These are phyloP conservation scores for Enteromius mattozi DNA, from an alignment of 2,797 vertebrate genomes.

Conservation along the genomic window DNA sequence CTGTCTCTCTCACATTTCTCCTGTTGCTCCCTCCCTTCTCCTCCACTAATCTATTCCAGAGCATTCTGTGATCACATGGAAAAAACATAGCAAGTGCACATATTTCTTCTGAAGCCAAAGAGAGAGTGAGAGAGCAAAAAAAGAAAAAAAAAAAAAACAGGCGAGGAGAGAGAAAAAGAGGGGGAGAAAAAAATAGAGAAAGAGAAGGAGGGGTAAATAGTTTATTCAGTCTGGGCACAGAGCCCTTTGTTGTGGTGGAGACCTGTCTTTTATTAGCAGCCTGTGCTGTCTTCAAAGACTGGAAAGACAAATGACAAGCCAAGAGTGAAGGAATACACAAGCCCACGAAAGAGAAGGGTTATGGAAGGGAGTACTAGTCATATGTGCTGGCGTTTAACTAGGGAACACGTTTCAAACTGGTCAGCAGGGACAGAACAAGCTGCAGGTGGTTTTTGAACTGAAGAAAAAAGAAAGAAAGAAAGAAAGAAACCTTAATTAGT, in stretches of 20 bases:
- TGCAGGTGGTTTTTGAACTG: slow-evolving; percentile 13
- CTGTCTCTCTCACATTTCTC: slow-evolving; percentile 56
- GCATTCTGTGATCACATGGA: slow-evolving; percentile 75
- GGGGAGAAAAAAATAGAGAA: slow-evolving; percentile 54
- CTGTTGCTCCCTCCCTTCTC: slow-evolving; percentile 59
- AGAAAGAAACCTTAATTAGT: slow-evolving; percentile 62
- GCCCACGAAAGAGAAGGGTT: slow-evolving; percentile 68
- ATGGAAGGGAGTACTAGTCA: slow-evolving; percentile 15
- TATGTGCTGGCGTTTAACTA: background rate
- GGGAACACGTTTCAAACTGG: slow-evolving; percentile 20
- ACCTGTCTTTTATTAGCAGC: slow-evolving; percentile 87
- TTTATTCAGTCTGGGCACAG: slow-evolving; percentile 81
- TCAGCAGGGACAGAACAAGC: slow-evolving; percentile 12
- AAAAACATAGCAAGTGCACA: slow-evolving; percentile 81
- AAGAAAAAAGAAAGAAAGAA: slow-evolving; percentile 38
- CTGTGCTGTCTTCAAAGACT: slow-evolving; percentile 89
- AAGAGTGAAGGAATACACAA: slow-evolving; percentile 80
- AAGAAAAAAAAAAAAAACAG: slow-evolving; percentile 71
- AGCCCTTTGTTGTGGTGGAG: slow-evolving; percentile 86
- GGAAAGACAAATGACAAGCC: slow-evolving; percentile 84
- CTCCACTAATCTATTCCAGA: slow-evolving; percentile 76
- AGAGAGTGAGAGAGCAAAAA: slow-evolving; percentile 71
- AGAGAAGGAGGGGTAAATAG: slow-evolving; percentile 72
- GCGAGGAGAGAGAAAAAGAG: slow-evolving; percentile 49
- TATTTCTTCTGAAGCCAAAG: slow-evolving; percentile 78